Conservation (phyloP, 2,113 vertebrate species). For the Apodemus speciosus region DNA sequence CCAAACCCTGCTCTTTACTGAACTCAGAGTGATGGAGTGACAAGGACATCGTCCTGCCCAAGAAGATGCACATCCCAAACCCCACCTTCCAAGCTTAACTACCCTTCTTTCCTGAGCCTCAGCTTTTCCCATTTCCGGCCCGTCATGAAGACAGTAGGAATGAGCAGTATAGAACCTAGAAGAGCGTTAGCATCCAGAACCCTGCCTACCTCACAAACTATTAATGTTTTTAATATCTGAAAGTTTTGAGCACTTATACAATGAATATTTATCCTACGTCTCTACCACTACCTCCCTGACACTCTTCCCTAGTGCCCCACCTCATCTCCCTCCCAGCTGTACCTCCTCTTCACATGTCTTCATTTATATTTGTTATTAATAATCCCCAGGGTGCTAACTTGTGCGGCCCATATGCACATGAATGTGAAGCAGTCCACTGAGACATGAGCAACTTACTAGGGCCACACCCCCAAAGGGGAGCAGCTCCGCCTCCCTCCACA, state of each 20-base stretch:
- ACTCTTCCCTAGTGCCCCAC: no score
- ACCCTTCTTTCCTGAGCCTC: background rate
- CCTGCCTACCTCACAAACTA: background rate
- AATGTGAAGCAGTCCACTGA: background rate
- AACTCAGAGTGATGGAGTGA: background rate
- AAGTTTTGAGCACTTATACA: background rate
- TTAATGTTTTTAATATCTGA: background rate
- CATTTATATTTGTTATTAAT: background rate
- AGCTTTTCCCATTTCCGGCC: background rate
- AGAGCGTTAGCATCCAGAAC: background rate
- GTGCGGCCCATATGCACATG: background rate
- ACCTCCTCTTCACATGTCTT: background rate
- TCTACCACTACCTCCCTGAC: background rate
- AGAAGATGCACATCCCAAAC: background rate
- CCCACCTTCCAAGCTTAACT: background rate
- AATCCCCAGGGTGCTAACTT: background rate
- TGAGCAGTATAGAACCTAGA: background rate
- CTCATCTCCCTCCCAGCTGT: background rate
- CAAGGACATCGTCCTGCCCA: background rate
- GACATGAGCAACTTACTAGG: no score
- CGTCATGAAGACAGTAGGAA: background rate
- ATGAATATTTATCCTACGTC: background rate
- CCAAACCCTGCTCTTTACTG: background rate
- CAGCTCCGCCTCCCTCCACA: background rate
- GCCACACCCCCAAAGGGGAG: background rate